phyloP scores from a whole-genome alignment of 1,140 invertebrate genomes.

The Drosophila albomicans region DNA sequence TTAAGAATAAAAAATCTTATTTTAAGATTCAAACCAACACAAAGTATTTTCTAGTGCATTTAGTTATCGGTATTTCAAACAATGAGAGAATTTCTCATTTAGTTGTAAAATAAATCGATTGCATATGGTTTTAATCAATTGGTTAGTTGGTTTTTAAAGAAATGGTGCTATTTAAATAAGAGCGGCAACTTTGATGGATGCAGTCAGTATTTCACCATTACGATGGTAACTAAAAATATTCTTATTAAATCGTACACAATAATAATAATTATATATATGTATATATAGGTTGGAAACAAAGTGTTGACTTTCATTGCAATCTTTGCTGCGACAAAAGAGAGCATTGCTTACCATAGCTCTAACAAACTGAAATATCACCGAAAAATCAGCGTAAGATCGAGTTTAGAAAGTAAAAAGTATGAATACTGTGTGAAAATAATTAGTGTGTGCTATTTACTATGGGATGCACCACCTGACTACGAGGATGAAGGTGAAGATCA shows the following conservation, averaged over 20 bases:
- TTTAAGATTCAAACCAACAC: too few relatives aligned
- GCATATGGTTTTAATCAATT: slow-evolving; percentile 12
- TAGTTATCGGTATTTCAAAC: background rate
- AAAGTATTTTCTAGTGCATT: background rate
- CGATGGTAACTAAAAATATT: slow-evolving; percentile 11
- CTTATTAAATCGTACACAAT: background rate
- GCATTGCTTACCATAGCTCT: background rate
- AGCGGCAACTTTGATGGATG: background rate
- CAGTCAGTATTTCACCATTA: background rate
- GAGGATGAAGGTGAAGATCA: background rate
- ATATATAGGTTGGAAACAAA: background rate
- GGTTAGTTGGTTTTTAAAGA: too few relatives aligned
- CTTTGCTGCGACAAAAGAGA: background rate
- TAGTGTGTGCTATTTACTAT: slow-evolving; percentile 33
- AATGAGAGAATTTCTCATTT: background rate
- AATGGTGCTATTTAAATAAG: background rate
- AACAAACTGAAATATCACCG: background rate
- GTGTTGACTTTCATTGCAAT: background rate
- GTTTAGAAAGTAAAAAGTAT: background rate
- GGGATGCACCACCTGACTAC: slow-evolving; percentile 37
- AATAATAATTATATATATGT: background rate
- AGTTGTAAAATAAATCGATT: slow-evolving; percentile 1
- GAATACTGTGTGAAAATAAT: slow-evolving; percentile 56
- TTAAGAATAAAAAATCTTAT: too few relatives aligned
- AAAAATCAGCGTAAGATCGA: background rate